These are phyloP conservation scores for Porites lutea DNA, from an alignment of 64 coral and sea anemone species.

Conservation along the genomic window DNA sequence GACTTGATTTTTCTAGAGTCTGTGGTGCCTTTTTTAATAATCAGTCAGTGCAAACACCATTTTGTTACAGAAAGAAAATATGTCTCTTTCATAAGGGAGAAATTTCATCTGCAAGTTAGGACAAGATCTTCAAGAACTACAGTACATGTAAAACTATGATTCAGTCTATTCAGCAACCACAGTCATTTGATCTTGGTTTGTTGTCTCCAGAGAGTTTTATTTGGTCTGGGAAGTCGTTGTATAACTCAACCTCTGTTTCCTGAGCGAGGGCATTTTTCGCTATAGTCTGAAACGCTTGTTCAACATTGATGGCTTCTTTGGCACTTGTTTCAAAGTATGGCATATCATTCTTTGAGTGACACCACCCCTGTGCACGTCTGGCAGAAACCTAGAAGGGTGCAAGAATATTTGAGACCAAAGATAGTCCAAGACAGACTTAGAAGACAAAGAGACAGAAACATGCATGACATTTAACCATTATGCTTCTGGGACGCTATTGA, in stretches of 20 bases:
- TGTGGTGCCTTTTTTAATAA: not conserved
- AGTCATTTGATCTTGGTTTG: slow-evolving; percentile 82
- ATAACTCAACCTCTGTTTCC: slow-evolving; percentile 98
- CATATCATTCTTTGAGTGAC: slow-evolving; percentile 98
- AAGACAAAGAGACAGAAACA: no score
- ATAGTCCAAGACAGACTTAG: no score
- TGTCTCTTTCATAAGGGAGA: not conserved
- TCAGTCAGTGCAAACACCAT: not conserved
- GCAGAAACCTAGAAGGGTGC: slow-evolving; percentile 73
- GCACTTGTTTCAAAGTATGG: slow-evolving; percentile 99
- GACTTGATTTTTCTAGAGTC: not conserved
- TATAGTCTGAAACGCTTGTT: slow-evolving; percentile 98
- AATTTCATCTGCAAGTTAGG: slow-evolving; percentile 5
- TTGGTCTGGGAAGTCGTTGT: slow-evolving; percentile 99
- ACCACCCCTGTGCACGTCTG: slow-evolving; percentile 94
- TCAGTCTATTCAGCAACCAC: slow-evolving; percentile 72
- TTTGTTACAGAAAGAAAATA: not conserved
- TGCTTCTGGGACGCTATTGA: no score
- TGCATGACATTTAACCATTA: no score
- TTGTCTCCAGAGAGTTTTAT: slow-evolving; percentile 92
- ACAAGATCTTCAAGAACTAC: slow-evolving; percentile 41
- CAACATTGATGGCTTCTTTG: slow-evolving; percentile 98
- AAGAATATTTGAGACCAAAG: no score
- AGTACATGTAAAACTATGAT: not conserved
- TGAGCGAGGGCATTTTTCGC: slow-evolving; percentile 96